These are phyloP conservation scores for Eremobia ochroleuca DNA, from an alignment of 2,888 invertebrate species.

Conservation along the genomic window DNA sequence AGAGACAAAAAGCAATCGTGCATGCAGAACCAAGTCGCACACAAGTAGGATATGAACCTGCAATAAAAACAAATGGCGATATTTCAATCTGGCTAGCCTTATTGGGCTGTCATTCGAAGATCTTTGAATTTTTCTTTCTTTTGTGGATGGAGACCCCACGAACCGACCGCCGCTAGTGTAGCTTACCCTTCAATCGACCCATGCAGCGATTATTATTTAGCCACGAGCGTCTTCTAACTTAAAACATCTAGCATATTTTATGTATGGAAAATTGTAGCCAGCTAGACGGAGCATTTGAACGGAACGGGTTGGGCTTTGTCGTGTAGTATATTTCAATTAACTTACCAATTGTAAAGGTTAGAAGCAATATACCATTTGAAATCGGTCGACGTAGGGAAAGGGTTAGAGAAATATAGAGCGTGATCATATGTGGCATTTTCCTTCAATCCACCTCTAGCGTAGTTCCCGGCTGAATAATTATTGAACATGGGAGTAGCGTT, in stretches of 20 bases:
- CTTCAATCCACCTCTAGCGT: constrained; percentile 22
- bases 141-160: background rate
- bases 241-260: too few species aligned
- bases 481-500: constrained; percentile 33
- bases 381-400: constrained; percentile 51
- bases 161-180: background rate
- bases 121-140: background rate
- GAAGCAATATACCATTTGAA: constrained; percentile 39
- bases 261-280: background rate
- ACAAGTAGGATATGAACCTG: constrained; percentile 45
- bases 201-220: background rate
- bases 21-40: constrained; percentile 47
- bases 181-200: background rate
- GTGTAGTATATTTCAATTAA: background rate
- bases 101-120: background rate
- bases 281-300: background rate
- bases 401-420: constrained; percentile 51
- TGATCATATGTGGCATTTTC: constrained; percentile 55
- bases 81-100: background rate
- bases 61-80: constrained; percentile 3
- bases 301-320: background rate
- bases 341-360: constrained; percentile 53
- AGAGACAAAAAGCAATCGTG: constrained; percentile 60
- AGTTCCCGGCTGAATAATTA: constrained; percentile 34
- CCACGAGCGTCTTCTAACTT: background rate